A percentile compares a stretch with the other conserved stretches of the same genome.
These are phyloP conservation scores for Fringilla coelebs DNA, from an alignment of 2,797 vertebrate species.

Conservation along the genomic window DNA sequence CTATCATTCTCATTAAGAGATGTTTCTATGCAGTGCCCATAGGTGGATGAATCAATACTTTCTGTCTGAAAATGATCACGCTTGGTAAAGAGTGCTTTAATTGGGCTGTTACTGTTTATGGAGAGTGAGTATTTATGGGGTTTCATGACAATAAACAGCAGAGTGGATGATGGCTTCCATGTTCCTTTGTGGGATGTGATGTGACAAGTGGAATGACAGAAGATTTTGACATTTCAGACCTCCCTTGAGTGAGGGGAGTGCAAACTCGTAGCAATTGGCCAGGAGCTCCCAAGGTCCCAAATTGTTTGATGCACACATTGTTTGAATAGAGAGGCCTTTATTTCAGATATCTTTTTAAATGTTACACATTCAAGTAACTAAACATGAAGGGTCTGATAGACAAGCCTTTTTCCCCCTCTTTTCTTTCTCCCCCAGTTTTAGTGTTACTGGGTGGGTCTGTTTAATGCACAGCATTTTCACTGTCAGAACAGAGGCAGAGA, in stretches of 20 bases:
- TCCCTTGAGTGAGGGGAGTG: constrained; percentile 15
- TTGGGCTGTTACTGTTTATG: constrained; percentile 69
- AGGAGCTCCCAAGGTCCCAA: constrained; percentile 27
- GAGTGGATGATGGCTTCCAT: constrained; percentile 29
- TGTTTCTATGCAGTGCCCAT: constrained; percentile 70
- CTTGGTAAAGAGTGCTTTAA: constrained; percentile 74
- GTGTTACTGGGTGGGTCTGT: background rate
- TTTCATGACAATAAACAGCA: constrained; percentile 69
- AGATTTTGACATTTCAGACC: constrained; percentile 64
- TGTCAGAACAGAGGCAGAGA: background rate
- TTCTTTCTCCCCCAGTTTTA: background rate
- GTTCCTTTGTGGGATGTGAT: constrained; percentile 46
- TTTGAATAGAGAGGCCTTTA: background rate
- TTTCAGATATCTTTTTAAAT: background rate
- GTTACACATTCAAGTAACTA: background rate
- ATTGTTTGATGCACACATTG: background rate
- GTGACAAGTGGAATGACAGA: constrained; percentile 52
- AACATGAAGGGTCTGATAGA: background rate
- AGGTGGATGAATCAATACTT: constrained; percentile 74
- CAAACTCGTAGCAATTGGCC: background rate
- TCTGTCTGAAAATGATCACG: constrained; percentile 73
- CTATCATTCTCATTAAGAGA: constrained; percentile 76
- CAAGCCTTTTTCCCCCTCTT: background rate
- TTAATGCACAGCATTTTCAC: background rate
- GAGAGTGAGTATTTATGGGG: constrained; percentile 57